phyloP scores from a whole-genome alignment of 1,140 invertebrate genomes.

The Listronotus bonariensis region DNA sequence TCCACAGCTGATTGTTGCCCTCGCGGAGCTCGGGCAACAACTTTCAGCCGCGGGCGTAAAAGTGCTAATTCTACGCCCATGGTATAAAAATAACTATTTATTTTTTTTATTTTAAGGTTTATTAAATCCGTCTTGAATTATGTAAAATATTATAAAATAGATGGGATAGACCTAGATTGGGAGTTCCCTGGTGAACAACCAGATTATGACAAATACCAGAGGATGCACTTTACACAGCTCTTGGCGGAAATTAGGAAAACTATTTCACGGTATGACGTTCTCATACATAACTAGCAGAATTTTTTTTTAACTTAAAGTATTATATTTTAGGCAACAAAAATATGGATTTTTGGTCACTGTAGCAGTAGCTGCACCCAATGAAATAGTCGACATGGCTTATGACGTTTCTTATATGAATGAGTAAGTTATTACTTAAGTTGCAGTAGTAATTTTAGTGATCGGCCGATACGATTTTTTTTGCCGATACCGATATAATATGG shows the following conservation, averaged over 20 bases:
- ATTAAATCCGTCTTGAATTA: constrained; percentile 68
- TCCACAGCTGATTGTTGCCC: no score
- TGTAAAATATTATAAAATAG: constrained; percentile 67
- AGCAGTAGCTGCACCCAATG: constrained; percentile 75
- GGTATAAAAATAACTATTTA: no score
- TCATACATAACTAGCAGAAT: neutral
- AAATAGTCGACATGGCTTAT: constrained; percentile 75
- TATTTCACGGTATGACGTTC: constrained; percentile 52
- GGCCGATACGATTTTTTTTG: no score
- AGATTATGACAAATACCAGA: constrained; percentile 59
- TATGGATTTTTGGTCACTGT: constrained; percentile 68
- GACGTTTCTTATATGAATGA: constrained; percentile 75
- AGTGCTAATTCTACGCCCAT: no score
- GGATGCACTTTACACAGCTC: constrained; percentile 73
- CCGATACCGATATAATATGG: no score
- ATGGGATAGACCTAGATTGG: constrained; percentile 87
- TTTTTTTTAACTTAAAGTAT: no score
- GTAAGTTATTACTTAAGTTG: constrained; percentile 60
- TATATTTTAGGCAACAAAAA: constrained; percentile 56
- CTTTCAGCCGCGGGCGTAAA: no score
- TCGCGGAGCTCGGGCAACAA: no score
- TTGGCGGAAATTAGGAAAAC: constrained; percentile 70
- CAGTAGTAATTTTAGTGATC: no score
- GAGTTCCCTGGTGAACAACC: constrained; percentile 76
- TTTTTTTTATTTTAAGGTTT: constrained; percentile 62